A percentile compares a stretch with the other conserved stretches of the same genome.
Conservation (phyloP, 2,113 vertebrate genomes). For the Catharus fuscescens region DNA sequence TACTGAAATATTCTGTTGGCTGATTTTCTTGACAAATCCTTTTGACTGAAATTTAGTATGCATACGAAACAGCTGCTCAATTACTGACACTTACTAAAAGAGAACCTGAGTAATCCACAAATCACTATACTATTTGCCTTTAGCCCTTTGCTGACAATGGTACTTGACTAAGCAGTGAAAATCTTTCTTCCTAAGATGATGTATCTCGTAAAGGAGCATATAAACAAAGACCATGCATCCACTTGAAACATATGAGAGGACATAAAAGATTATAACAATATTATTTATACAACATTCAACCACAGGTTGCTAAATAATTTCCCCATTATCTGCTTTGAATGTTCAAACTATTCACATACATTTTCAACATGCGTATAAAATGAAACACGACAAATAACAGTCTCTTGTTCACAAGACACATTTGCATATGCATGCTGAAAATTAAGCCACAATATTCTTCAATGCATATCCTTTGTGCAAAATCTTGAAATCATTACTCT, state of each 20-base stretch:
- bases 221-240: neutral
- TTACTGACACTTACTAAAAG: neutral
- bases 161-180: neutral
- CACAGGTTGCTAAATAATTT: neutral
- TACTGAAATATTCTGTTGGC: neutral
- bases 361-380: neutral
- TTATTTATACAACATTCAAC: neutral
- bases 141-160: neutral
- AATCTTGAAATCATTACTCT: neutral
- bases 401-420: neutral
- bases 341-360: neutral
- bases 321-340: neutral
- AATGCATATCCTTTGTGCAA: neutral
- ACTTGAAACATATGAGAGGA: neutral
- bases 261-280: neutral
- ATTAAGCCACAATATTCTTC: neutral
- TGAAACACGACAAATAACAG: neutral
- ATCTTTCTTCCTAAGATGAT: neutral
- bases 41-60: neutral
- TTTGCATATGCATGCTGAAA: neutral
- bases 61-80: neutral
- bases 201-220: neutral
- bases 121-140: neutral
- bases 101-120: neutral
- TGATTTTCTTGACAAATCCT: slow-evolving; percentile 20